Percentiles rank a stretch among this genome's conserved stretches.
phyloP scores from a whole-genome alignment of 2,113 vertebrate species.

The Scomber colias region DNA sequence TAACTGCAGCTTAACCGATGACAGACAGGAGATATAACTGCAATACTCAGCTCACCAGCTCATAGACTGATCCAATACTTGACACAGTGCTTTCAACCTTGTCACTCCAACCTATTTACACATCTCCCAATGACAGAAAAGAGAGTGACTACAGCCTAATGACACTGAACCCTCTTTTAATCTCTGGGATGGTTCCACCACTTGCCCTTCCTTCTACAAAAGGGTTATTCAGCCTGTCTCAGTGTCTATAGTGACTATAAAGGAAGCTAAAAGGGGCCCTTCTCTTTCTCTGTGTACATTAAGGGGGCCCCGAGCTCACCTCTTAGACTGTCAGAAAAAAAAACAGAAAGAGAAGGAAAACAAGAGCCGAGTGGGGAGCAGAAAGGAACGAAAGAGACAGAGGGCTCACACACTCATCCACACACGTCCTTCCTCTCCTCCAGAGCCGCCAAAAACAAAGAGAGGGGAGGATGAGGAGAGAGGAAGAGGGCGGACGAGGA shows the following conservation, averaged over 20 bases:
- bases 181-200: conserved; percentile 51
- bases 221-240: conserved; percentile 53
- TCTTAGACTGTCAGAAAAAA: conserved; percentile 57
- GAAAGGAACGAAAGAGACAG: conserved; percentile 41
- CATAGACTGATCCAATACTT: conserved; percentile 10
- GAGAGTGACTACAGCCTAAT: conserved; percentile 44
- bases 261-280: conserved; percentile 56
- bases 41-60: background rate
- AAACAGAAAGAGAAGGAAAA: conserved; percentile 51
- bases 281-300: conserved; percentile 59
- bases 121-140: conserved; percentile 30
- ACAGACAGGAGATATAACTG: conserved; percentile 18
- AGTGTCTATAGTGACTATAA: conserved; percentile 45
- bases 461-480: conserved; percentile 31
- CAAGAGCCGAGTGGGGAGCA: conserved; percentile 50
- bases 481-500: conserved; percentile 32
- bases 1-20: conserved; percentile 4
- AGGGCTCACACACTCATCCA: conserved; percentile 62
- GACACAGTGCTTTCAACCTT: conserved; percentile 31
- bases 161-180: conserved; percentile 51
- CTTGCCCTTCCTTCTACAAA: conserved; percentile 44
- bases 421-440: conserved; percentile 65
- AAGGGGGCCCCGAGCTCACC: conserved; percentile 52
- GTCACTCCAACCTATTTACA: conserved; percentile 35
- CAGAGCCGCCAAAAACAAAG: conserved; percentile 54